Evolutionary conservation across 2,113 vertebrate species (phyloP).

Genomic region (Myocastor coypus): DNA sequence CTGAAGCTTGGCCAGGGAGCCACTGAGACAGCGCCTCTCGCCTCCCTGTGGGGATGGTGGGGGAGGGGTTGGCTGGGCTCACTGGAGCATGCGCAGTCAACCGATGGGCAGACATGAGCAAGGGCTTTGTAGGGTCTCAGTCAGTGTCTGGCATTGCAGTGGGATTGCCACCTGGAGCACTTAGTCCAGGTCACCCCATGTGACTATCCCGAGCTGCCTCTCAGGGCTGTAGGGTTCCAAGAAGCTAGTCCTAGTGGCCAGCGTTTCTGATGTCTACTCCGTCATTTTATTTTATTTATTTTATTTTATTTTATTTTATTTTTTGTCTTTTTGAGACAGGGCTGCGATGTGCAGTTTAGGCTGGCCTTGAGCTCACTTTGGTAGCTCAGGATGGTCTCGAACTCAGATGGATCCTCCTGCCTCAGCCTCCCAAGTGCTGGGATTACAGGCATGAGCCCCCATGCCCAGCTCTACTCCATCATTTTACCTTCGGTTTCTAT

Average conservation of each 20-base stretch:
- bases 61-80: neutral
- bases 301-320: no score
- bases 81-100: neutral
- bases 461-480: neutral
- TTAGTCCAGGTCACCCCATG: neutral
- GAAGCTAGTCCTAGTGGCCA: neutral
- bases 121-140: neutral
- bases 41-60: no score
- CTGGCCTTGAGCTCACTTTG: no score
- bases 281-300: no score
- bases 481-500: neutral
- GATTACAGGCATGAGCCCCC: no score
- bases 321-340: no score
- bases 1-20: neutral
- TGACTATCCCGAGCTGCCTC: neutral
- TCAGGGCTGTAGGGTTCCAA: neutral
- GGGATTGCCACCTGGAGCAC: neutral
- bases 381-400: no score
- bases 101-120: neutral
- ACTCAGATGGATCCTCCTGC: no score
- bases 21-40: neutral
- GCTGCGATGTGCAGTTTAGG: no score
- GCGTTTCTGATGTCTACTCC: neutral
- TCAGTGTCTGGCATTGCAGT: neutral
- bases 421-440: no score